These are phyloP conservation scores for Xiphorhynchus erythropygius DNA, from an alignment of 2,797 vertebrate species.

Conservation along the genomic window DNA sequence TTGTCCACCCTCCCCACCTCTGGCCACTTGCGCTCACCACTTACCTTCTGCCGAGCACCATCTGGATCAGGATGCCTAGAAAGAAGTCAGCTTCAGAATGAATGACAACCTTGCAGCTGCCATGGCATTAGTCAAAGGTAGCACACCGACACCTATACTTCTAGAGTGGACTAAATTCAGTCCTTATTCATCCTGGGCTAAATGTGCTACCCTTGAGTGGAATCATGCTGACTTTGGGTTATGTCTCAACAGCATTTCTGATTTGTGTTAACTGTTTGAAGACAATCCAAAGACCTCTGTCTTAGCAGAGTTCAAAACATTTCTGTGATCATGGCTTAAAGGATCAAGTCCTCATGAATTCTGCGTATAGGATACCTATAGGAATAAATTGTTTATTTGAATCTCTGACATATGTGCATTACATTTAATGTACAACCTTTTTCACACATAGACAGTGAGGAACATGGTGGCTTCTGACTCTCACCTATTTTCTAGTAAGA, in stretches of 20 bases:
- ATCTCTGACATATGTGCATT: not conserved
- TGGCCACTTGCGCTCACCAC: not conserved
- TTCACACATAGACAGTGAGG: not conserved
- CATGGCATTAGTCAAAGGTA: not conserved
- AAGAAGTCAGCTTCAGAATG: not conserved
- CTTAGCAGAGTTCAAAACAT: not conserved
- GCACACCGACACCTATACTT: not conserved
- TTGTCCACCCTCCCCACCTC: not conserved
- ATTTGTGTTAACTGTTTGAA: not conserved
- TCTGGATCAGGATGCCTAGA: not conserved
- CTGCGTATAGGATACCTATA: not conserved
- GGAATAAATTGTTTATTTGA: not conserved
- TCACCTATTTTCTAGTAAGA: not conserved
- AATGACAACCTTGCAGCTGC: not conserved
- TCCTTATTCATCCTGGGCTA: not conserved
- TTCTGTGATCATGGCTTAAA: not conserved
- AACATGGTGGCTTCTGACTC: not conserved
- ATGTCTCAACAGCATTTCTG: not conserved
- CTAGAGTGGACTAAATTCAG: not conserved
- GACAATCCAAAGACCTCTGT: not conserved
- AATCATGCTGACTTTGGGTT: not conserved
- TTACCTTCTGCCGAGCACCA: fast-evolving
- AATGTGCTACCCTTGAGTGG: not conserved
- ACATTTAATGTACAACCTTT: not conserved
- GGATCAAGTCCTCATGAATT: not conserved